Conservation (phyloP, 2,888 invertebrate genomes). For the Zelleria hepariella region DNA sequence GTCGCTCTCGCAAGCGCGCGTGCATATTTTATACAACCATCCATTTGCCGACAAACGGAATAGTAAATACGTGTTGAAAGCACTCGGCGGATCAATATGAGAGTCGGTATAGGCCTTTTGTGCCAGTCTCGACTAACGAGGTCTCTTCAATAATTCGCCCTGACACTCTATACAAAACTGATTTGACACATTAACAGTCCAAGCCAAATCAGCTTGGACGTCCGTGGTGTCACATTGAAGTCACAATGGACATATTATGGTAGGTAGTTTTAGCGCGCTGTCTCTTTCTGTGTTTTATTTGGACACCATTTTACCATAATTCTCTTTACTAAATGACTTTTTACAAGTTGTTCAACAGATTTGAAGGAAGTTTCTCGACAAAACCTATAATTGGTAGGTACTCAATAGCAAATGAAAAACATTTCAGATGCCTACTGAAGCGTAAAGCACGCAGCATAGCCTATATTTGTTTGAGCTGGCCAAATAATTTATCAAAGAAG, state of each 20-base stretch:
- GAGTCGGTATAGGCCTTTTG: no score
- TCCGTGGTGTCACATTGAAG: no score
- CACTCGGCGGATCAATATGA: neutral
- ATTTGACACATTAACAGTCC: no score
- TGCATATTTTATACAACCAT: slow-evolving; percentile 1
- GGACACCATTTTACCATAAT: no score
- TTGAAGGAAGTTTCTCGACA: neutral
- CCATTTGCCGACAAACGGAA: neutral
- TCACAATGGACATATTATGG: no score
- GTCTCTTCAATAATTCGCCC: no score
- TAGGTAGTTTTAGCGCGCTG: no score
- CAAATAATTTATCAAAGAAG: neutral
- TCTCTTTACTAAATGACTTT: no score
- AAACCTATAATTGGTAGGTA: neutral
- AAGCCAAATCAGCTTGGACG: no score
- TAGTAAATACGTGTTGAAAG: neutral
- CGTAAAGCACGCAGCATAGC: neutral
- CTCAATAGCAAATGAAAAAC: neutral
- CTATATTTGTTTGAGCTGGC: neutral
- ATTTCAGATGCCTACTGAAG: neutral
- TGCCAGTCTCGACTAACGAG: no score
- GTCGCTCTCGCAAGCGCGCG: neutral
- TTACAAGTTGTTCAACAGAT: neutral
- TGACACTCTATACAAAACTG: no score
- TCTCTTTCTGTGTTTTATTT: no score